Evolutionary conservation across 1,140 invertebrate genomes (phyloP), one percentile per base, ranked within the genome.

Genomic region (Lysiphlebus fabarum): DNA sequence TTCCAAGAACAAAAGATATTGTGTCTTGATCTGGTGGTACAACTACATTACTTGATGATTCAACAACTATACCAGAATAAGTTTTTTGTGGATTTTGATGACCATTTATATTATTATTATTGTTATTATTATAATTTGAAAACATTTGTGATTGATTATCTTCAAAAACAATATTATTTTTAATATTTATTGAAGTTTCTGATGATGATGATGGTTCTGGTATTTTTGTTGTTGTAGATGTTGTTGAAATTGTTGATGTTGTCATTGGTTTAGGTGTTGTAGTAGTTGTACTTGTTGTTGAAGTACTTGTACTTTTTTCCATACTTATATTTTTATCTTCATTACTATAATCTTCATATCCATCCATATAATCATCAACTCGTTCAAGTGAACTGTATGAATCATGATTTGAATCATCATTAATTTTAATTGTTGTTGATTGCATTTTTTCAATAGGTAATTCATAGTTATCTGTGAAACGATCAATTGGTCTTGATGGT

Each of bases 11-110:
- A 65, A 87, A 86, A 0, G 84, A 83, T 6, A 86, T 84, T 1
- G 83, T 85, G 55, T 86, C 81, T 62, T 86, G 85, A 50, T 83
- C 82, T 1, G 83, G 84, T 0, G 83, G 81, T 41, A 87, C 83
- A 41, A 84, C 82, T 42, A 87, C 82, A 45, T 85, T 86, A 56
- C 83, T 86, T 2, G 83, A 83, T 59, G 83, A 84, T 34, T 84
- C 82, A 0, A 75, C 67, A 33, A 68, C 50, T 7, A 69, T 63
- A 8, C 61, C 62, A 0, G 67, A 69, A 26, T 45, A 59, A 53
- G 33, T 37, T 6, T 70, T 70, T 69, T 74, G 70, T 7, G 44
- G 44, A 54, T 68, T 68, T 64, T 75, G 71, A 6, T 58, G 59
- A 50, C 65, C 68, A 56, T 65, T 64, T 61, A 71, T 36, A 14